A percentile compares a stretch with the other conserved stretches of the same genome.
Conservation (phyloP, 2,888 invertebrate genomes). For the Hydropsyche betteni region DNA sequence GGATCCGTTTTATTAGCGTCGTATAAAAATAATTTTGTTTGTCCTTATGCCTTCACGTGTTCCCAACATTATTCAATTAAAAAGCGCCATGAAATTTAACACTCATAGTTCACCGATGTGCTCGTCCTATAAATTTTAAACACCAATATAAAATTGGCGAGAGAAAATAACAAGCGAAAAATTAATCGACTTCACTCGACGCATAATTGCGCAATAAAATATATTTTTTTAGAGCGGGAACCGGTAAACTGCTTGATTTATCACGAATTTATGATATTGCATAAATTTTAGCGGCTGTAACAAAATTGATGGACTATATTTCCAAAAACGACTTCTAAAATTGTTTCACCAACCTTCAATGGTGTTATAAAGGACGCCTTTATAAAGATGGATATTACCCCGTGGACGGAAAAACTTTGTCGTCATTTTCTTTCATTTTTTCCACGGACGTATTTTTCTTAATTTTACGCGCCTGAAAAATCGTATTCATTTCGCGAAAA, state of each 20-base stretch:
- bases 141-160: background rate
- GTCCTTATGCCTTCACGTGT: no score
- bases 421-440: background rate
- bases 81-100: no score
- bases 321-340: conserved; percentile 31
- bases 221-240: conserved; percentile 1
- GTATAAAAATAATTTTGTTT: no score
- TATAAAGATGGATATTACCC: conserved; percentile 15
- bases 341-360: conserved; percentile 27
- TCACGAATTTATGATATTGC: conserved; percentile 21
- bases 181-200: conserved; percentile 4
- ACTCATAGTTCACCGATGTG: no score
- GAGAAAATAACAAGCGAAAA: conserved; percentile 3
- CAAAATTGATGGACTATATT: conserved; percentile 29
- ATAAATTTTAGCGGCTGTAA: conserved; percentile 25
- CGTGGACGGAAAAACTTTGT: conserved; percentile 10
- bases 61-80: no score
- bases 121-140: no score
- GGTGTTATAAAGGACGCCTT: conserved; percentile 22
- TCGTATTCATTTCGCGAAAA: conserved; percentile 6
- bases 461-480: conserved; percentile 24
- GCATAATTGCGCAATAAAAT: conserved; percentile 22
- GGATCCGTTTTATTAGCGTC: no score
- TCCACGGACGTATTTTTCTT: conserved; percentile 5
- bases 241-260: conserved; percentile 23